Evolutionary conservation across 2,113 vertebrate genomes (phyloP).

Genomic region (Phaethon lepturus): DNA sequence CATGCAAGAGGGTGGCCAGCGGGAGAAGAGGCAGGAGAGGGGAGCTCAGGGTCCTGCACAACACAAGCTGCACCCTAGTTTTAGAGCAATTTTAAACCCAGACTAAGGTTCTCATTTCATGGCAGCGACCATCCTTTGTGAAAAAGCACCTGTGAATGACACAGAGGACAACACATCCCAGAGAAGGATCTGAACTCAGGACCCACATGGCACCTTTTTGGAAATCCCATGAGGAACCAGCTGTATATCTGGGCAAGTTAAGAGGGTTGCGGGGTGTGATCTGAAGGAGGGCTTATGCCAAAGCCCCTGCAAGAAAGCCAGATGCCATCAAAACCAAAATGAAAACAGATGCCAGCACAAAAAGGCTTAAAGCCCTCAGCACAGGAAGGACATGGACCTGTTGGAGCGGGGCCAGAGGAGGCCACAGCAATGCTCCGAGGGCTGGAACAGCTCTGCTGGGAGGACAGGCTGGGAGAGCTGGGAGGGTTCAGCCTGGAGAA

Average conservation of each 20-base stretch:
- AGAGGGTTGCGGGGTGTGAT: not conserved
- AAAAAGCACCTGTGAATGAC: not conserved
- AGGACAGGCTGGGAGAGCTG: too few species aligned
- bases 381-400: too few species aligned
- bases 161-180: not conserved
- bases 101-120: rapidly evolving
- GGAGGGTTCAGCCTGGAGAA: too few species aligned
- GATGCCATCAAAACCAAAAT: not conserved
- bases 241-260: rapidly evolving
- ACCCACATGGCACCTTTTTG: not conserved
- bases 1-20: rapidly evolving
- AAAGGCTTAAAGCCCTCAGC: too few species aligned
- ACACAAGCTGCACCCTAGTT: not conserved
- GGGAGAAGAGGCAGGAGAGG: not conserved
- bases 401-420: too few species aligned
- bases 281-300: not conserved
- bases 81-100: not conserved
- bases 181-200: not conserved
- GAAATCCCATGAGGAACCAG: not conserved
- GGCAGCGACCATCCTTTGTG: not conserved
- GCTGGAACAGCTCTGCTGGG: too few species aligned
- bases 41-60: not conserved
- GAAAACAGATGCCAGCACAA: constrained; percentile 10
- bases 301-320: not conserved
- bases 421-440: too few species aligned